These are phyloP conservation scores for Amphipyra tragopoginis DNA, from an alignment of 2,888 invertebrate genomes.

Conservation along the genomic window DNA sequence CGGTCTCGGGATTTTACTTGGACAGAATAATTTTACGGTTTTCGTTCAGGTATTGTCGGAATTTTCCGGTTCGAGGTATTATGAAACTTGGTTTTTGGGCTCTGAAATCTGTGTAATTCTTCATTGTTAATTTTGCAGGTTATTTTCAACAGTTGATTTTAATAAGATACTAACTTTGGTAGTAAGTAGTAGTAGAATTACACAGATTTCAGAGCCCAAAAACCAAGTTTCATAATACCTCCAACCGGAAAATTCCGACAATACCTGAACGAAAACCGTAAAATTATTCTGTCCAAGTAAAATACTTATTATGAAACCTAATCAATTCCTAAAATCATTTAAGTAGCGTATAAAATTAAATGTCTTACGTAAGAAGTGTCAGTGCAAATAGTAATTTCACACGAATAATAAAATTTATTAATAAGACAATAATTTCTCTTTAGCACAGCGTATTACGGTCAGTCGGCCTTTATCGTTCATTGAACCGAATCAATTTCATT, in stretches of 20 bases:
- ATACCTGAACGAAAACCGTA: conserved; percentile 41
- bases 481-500: conserved; percentile 10
- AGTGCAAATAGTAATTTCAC: conserved; percentile 5
- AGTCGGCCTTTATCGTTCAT: conserved; percentile 4
- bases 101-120: conserved; percentile 40
- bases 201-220: conserved; percentile 35
- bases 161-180: too few relatives aligned
- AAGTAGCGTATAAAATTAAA: conserved; percentile 29
- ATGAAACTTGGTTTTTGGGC: conserved; percentile 28
- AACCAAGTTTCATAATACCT: conserved; percentile 29
- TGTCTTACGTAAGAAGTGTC: conserved; percentile 34
- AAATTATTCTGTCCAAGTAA: conserved; percentile 39
- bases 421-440: conserved; percentile 20
- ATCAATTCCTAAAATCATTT: conserved; percentile 1
- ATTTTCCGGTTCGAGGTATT: conserved; percentile 28
- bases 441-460: too few relatives aligned
- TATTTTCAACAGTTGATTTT: too few relatives aligned
- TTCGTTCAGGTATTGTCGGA: conserved; percentile 35
- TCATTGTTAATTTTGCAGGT: too few relatives aligned
- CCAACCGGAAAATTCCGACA: conserved; percentile 31
- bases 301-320: conserved; percentile 44
- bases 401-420: conserved; percentile 1
- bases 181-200: too few relatives aligned
- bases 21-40: conserved; percentile 45
- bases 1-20: conserved; percentile 35